Evolutionary conservation across 2,113 vertebrate genomes (phyloP), one percentile per base, ranked within the genome.

Genomic region (Pagrus major): DNA sequence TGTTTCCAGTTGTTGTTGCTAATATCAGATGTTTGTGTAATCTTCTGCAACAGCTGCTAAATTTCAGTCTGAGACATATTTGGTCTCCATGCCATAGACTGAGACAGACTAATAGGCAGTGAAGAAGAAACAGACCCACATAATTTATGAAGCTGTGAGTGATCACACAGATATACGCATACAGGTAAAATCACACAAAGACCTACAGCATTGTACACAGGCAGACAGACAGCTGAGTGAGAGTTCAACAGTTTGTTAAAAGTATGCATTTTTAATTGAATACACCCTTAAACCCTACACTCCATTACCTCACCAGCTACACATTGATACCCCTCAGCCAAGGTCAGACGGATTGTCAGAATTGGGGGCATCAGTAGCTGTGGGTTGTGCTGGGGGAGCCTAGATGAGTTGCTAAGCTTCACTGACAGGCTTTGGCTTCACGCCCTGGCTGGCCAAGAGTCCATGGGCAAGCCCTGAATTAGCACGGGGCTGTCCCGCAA

Each of bases 381-480:
- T 21, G 6, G 46, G 33, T 63, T 64, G 49, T 58, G 73, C 46
- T 69, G n/a, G 29, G n/a, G 58, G 66, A 78, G 69, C 39, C 55
- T 71, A 81, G 70, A 74, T 23, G 52, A 81, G 81, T 71, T 72
- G 68, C 69, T 88, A 79, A 88, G 86, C 77, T 56, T 51, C 73
- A 15, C 33, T 89, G 83, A 90, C 78, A 77, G 71, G 58, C 71
- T 78, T 71, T 77, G 76, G 81, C 78, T 89, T 88, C 73, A 73
- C 81, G 79, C 81, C 41, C 64, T 42, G 80, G 52, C 75, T 75
- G 44, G 33, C 44, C 88, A 64, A 21, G 51, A 72, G 66, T 63
- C 76, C 41, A 63, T 20, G 23, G 54, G 65, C 74, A 71, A 66
- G 71, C 49, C 79, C 61, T 18, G 67, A 88, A 80, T 87, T 87